Base-by-base conservation (phyloP, 2,888 invertebrate genomes). In the Bellardia bayeri region DNA sequence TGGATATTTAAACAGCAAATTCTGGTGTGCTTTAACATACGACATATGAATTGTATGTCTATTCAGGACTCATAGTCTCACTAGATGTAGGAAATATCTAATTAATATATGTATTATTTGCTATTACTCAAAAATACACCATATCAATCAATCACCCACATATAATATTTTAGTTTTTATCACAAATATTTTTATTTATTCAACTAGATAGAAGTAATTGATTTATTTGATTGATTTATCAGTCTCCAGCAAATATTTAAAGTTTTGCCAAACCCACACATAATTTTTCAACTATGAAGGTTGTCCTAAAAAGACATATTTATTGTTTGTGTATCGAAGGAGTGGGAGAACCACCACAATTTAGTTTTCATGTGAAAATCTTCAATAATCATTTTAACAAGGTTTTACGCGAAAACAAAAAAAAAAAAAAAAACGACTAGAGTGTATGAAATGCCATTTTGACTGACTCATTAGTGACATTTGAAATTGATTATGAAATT, bases 391-490 rank as follows among this genome's bases (percentile, higher is more conserved):
- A 30, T 64, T 64, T 64, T 23, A 45, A 66, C 45, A 42, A 16
- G 45, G 64, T 64, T 64, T 64, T 14, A 66, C 9, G 66, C 11
- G 23, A 16, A 61, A 61, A 61, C n/a, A 4, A 61, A 61, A 33
- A 61, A 61, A 61, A 37, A 7, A 58, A 58, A 61, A 61, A 61
- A 3, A 63, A 63, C 3, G 33, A 63, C 16, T n/a, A 23, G 30
- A 58, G 66, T 49, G 45, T 49, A 45, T 11, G 14, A 49, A 49
- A 68, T 64, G 33, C 9, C n/a, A 64, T 64, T 68, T 49, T 68
- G 49, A 49, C 49, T 75, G 63, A 75, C 16, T 75, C 61, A 63
- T 63, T 75, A 75, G 33, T 61, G 30, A 75, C 61, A 75, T 61
- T 75, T 42, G 33, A 49, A 30, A 75, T 63, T 63, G 42, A 45